Base-by-base conservation (phyloP, 1,140 invertebrate species). In the Scaptomyza pallida region DNA sequence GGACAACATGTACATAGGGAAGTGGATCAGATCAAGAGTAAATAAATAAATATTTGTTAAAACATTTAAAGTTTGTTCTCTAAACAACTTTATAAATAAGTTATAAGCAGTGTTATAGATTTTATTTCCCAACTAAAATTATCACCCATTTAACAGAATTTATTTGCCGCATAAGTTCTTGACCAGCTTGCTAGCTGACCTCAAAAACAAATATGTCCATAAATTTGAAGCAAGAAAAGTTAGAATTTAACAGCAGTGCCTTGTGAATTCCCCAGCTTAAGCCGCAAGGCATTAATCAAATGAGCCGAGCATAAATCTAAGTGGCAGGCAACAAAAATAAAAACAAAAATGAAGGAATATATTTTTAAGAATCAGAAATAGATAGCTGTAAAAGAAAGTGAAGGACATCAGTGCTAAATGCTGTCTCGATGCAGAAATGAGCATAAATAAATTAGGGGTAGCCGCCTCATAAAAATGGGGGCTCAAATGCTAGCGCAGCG, bases 221-320 rank as follows among this genome's bases (percentile, higher is more conserved):
- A 81, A 68, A 80, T 80, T 76, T 68, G 30, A 16, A 40, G 43
- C 19, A 16, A 35, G n/a, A 54, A 56, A 17, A 45, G 56, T 64
- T 60, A 63, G 40, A 78, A 59, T 78, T 77, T 74, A 59, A 55
- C 63, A 44, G 69, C 47, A 73, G 70, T 61, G 62, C 63, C 63
- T 78, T 70, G 70, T 74, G 57, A 60, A 70, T 78, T 64, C 44
- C 43, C 23, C 33, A 60, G 35, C 51, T 45, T 68, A 33, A 55
- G 23, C 21, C 52, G 40, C 64, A 71, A 44, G 55, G 61, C 68
- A 80, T 80, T 80, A 68, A 80, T 80, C 78, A 80, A 77, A 80
- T 76, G 78, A 76, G 78, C 51, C 73, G 54, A 81, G 75, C 68
- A 81, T 80, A 80, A 80, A 81, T 81, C 71, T 41, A 44, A 64